These are phyloP conservation scores for Colinus virginianus DNA, from an alignment of 2,113 vertebrate species.

Conservation along the genomic window DNA sequence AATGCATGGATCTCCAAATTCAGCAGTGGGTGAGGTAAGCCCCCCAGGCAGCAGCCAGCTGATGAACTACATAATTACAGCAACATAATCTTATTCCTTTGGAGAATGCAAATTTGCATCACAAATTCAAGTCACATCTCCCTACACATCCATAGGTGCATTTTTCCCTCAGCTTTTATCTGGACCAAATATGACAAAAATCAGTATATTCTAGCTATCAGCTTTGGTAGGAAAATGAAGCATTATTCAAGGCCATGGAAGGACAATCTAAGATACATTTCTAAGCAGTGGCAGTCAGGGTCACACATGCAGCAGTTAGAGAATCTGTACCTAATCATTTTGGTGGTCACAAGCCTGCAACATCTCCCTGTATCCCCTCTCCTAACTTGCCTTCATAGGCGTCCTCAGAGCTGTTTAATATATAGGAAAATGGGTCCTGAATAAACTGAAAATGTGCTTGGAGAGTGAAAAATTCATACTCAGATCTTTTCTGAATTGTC, in stretches of 20 bases:
- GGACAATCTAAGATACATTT: background rate
- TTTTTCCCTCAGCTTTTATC: background rate
- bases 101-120: background rate
- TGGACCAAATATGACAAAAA: background rate
- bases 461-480: background rate
- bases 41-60: background rate
- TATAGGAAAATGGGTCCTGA: background rate
- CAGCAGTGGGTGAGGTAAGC: background rate
- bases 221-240: background rate
- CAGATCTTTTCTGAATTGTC: background rate
- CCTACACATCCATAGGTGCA: background rate
- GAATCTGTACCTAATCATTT: background rate
- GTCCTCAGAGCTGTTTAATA: background rate
- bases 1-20: conserved; percentile 7
- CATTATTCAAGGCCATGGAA: background rate
- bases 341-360: background rate
- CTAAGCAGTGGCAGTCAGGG: background rate
- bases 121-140: background rate
- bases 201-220: background rate
- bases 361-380: fast-evolving
- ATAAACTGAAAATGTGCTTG: background rate
- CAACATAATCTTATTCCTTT: conserved; percentile 11
- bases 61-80: conserved; percentile 67
- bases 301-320: background rate
- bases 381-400: background rate